Percentiles rank a stretch among this genome's conserved stretches.
These are phyloP conservation scores for Sesamia nonagrioides DNA, from an alignment of 1,140 invertebrate species.

Conservation along the genomic window DNA sequence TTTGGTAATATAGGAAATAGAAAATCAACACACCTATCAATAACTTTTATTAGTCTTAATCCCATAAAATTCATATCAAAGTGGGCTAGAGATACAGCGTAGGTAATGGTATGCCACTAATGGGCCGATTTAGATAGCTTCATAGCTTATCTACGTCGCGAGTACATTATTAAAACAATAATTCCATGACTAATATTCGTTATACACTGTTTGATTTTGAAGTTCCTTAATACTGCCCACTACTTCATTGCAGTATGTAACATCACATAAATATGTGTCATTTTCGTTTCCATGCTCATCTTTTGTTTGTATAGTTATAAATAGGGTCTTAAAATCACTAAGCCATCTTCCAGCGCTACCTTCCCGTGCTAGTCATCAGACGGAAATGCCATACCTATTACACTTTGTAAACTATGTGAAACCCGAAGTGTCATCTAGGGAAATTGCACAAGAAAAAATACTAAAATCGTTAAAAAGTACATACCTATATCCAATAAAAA, in stretches of 20 bases:
- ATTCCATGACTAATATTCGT: constrained; percentile 3
- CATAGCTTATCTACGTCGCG: constrained; percentile 13
- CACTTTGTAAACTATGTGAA: not conserved
- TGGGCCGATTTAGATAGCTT: constrained; percentile 28
- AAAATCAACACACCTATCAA: constrained; percentile 25
- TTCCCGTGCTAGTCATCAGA: not conserved
- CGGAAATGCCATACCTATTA: constrained; percentile 25
- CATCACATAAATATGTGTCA: not conserved
- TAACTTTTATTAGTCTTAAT: constrained; percentile 28
- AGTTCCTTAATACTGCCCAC: not conserved
- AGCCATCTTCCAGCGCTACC: not conserved
- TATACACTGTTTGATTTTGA: not conserved
- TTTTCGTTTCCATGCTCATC: not conserved
- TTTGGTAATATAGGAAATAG: constrained; percentile 48
- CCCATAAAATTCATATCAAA: constrained; percentile 17
- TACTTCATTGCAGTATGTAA: not conserved
- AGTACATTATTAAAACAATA: constrained; percentile 31
- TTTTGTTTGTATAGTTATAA: not conserved
- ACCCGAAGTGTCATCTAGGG: not conserved
- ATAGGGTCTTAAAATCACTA: too few relatives aligned
- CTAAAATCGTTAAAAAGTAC: too few relatives aligned
- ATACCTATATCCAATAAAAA: not conserved
- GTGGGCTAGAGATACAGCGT: constrained; percentile 8
- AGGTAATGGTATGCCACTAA: not conserved
- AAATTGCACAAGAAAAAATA: not conserved